phyloP scores from a whole-genome alignment of 2,797 vertebrate genomes.

The Orientallactaga sibirica region DNA sequence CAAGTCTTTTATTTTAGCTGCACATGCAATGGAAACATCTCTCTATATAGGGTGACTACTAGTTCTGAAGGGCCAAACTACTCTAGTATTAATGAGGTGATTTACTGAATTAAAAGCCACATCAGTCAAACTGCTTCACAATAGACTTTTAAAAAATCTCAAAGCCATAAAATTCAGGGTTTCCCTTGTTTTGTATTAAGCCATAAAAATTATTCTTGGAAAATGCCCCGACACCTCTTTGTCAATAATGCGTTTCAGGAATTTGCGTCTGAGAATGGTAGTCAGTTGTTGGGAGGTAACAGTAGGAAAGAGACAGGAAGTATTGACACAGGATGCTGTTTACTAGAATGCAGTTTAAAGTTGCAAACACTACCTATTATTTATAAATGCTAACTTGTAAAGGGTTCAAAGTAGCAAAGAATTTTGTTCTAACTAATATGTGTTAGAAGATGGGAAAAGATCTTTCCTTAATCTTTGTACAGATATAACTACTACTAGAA shows the following conservation, averaged over 20 bases:
- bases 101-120: conserved; percentile 50
- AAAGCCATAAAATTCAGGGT: background rate
- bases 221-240: conserved; percentile 4
- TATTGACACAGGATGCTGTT: background rate
- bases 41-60: background rate
- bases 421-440: conserved; percentile 70
- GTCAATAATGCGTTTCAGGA: conserved; percentile 16
- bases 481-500: conserved; percentile 39
- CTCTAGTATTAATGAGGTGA: background rate
- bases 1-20: conserved; percentile 7
- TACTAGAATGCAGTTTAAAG: background rate
- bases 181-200: conserved; percentile 31
- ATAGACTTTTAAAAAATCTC: background rate
- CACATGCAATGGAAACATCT: background rate
- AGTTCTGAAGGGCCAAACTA: background rate
- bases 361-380: background rate
- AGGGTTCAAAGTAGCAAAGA: conserved; percentile 58
- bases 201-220: conserved; percentile 34
- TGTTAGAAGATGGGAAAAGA: conserved; percentile 1
- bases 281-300: background rate
- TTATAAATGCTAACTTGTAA: conserved; percentile 38
- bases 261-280: conserved; percentile 49
- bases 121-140: conserved; percentile 32
- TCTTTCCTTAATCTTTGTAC: conserved; percentile 41
- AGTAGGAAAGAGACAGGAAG: background rate